Evolutionary conservation across 2,888 invertebrate genomes (phyloP), one percentile per base, ranked within the genome.

Genomic region (Asteroscopus sphinx): DNA sequence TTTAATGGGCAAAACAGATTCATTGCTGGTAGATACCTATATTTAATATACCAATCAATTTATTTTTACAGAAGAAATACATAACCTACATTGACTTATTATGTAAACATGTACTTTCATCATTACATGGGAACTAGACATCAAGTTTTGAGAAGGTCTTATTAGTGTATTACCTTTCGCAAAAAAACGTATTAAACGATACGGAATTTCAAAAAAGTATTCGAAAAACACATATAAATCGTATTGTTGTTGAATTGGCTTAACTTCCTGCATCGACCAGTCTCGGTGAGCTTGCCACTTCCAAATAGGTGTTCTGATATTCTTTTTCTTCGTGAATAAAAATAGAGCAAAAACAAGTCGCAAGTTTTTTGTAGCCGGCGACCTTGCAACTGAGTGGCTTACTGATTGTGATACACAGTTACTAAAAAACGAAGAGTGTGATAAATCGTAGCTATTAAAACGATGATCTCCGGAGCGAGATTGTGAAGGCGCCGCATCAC

Each of bases 301-400:
- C 93, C 93, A 93, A 93, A 93, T 91, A 87, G 88, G 89, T 88
- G 88, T 89, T 88, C 88, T 85, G 89, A 89, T 93, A 89, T 89
- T 92, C 86, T 90, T 92, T 92, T 92, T 93, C 87, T 88, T 87
- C 73, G 76, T 77, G 79, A 85, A 90, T 85, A 91, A 88, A 93
- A 93, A 93, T 90, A 89, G 91, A 91, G 88, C 90, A 90, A 91
- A 92, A 93, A 91, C 87, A 65, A 73, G 89, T 83, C 79, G 84
- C 81, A 68, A 80, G 85, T 89, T 88, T 71, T 91, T 89, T 91
- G 74, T 88, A 91, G 91, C 76, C 56, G 93, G 73, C 88, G 92
- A 90, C 93, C 94, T 94, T 94, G 93, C 89, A 83, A 80, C 80
- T 70, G 86, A 92, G 89, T 89, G 86, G 86, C 88, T 90, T 89